A percentile compares a stretch with the other conserved stretches of the same genome.
These are phyloP conservation scores for Dermatemys mawii DNA, from an alignment of 2,113 vertebrate genomes.

Conservation along the genomic window DNA sequence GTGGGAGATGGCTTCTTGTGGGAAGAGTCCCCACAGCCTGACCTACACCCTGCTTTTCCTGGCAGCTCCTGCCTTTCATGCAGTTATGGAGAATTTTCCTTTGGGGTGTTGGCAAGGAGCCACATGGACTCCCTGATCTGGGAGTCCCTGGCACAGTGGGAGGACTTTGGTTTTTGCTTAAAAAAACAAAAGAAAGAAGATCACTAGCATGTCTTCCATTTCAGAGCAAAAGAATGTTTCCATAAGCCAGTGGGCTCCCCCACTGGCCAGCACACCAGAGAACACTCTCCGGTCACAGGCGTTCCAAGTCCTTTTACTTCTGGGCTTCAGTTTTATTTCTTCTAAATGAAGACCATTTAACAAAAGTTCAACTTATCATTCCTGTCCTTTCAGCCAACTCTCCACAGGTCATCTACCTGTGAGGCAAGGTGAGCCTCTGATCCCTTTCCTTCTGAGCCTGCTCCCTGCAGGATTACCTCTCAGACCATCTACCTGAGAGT, in stretches of 20 bases:
- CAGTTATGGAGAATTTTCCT: background rate
- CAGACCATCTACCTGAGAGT: background rate
- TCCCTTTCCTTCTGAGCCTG: rapidly evolving
- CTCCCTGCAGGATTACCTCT: background rate
- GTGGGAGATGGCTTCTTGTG: rapidly evolving
- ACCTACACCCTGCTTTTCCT: background rate
- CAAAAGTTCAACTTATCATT: background rate
- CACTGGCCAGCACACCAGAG: constrained; percentile 6
- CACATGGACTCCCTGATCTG: rapidly evolving
- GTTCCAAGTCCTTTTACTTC: constrained; percentile 55
- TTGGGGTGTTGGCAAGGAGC: background rate
- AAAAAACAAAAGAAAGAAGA: constrained; percentile 49
- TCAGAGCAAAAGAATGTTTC: constrained; percentile 44
- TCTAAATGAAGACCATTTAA: constrained; percentile 34
- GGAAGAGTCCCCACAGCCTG: background rate
- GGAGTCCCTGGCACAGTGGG: rapidly evolving
- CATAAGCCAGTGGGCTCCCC: constrained; percentile 29
- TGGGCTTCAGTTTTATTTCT: constrained; percentile 45
- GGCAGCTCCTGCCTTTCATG: background rate
- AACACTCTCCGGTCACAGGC: constrained; percentile 28
- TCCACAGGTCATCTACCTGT: background rate
- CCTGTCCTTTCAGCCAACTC: background rate
- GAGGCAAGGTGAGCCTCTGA: background rate
- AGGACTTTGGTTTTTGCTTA: background rate
- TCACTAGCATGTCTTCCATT: constrained; percentile 20